phyloP scores from a whole-genome alignment of 2,888 invertebrate species.

The Chrysotoxum bicinctum region DNA sequence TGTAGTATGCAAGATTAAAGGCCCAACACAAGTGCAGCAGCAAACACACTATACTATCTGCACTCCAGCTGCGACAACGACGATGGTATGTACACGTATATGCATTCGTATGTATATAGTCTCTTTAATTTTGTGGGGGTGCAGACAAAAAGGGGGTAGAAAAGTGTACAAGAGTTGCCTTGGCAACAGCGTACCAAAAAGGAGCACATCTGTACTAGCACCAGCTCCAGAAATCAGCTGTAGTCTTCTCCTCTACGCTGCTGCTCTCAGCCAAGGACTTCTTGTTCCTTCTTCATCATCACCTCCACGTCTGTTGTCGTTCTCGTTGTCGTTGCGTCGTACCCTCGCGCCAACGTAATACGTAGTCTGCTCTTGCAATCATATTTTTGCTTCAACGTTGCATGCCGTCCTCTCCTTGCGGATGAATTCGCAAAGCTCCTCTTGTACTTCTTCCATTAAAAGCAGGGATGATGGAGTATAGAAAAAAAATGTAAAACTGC shows the following conservation, averaged over 20 bases:
- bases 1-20: slow-evolving; percentile 22
- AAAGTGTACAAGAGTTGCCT: slow-evolving; percentile 65
- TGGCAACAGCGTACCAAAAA: slow-evolving; percentile 60
- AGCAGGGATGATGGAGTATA: slow-evolving; percentile 43
- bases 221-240: slow-evolving; percentile 62
- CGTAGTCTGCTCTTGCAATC: slow-evolving; percentile 34
- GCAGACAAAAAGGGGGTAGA: slow-evolving; percentile 3
- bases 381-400: slow-evolving; percentile 33
- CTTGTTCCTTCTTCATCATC: slow-evolving; percentile 54
- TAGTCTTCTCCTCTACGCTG: slow-evolving; percentile 22
- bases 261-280: slow-evolving; percentile 59
- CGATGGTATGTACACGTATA: slow-evolving; percentile 33
- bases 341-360: too few species aligned
- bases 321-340: not conserved
- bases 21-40: slow-evolving; percentile 18
- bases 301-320: slow-evolving; percentile 15
- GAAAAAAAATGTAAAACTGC: slow-evolving; percentile 29
- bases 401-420: slow-evolving; percentile 31
- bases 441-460: slow-evolving; percentile 25
- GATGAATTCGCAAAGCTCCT: slow-evolving; percentile 55
- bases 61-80: slow-evolving; percentile 11
- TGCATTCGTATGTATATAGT: not conserved
- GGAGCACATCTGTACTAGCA: slow-evolving; percentile 2
- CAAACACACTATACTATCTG: slow-evolving; percentile 1
- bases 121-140: slow-evolving; percentile 32